Conservation (phyloP, 2,888 invertebrate species). For the Marronus borbonicus region DNA sequence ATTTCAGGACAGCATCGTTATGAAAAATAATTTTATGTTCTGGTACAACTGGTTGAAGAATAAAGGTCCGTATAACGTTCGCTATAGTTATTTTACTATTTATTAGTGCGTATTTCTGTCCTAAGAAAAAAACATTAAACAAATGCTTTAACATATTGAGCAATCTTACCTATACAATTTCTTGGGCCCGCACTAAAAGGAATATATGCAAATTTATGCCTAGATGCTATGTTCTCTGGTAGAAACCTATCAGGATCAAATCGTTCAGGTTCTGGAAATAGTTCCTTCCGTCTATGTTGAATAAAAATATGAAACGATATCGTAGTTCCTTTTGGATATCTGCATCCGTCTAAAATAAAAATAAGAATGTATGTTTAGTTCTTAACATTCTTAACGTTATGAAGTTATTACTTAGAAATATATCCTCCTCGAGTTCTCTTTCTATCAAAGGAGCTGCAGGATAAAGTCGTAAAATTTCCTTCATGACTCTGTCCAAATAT, state of each 20-base stretch:
- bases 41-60: conserved; percentile 53
- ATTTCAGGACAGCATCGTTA: conserved; percentile 54
- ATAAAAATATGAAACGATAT: conserved; percentile 69
- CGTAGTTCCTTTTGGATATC: conserved; percentile 69
- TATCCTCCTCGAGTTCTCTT: conserved; percentile 70
- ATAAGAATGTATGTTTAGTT: not conserved
- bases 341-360: conserved; percentile 62
- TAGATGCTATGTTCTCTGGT: conserved; percentile 63
- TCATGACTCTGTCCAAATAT: conserved; percentile 75
- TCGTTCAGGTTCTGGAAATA: conserved; percentile 71
- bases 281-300: conserved; percentile 70
- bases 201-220: conserved; percentile 70
- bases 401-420: conserved; percentile 51
- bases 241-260: conserved; percentile 70
- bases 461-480: conserved; percentile 74
- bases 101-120: conserved; percentile 55
- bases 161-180: conserved; percentile 67
- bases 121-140: conserved; percentile 47
- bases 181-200: conserved; percentile 71
- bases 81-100: conserved; percentile 53
- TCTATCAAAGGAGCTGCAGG: conserved; percentile 73
- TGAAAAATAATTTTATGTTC: conserved; percentile 52
- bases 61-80: conserved; percentile 55
- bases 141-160: not conserved
- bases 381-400: not conserved